Conservation (phyloP, 2,797 vertebrate species). For the Anguilla megastoma region DNA sequence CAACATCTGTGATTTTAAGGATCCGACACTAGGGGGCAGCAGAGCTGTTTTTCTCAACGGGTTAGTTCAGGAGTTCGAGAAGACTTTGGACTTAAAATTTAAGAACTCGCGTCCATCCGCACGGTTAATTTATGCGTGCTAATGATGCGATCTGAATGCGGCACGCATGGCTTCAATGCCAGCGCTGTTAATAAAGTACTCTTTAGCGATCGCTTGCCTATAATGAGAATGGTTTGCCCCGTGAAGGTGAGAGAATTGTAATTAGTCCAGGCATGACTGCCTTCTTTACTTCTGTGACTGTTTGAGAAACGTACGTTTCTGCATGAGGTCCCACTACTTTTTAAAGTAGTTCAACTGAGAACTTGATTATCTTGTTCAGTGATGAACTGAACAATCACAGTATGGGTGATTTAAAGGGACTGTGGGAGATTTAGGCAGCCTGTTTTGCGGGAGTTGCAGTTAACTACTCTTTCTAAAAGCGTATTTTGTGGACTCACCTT, state of each 20-base stretch:
- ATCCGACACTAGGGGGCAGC: slow-evolving; percentile 11
- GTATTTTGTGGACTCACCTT: background rate
- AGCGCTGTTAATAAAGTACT: background rate
- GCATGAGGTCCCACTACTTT: background rate
- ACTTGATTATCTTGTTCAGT: background rate
- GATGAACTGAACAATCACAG: background rate
- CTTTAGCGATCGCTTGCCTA: background rate
- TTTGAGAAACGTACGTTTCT: background rate
- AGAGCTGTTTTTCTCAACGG: background rate
- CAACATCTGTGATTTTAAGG: background rate
- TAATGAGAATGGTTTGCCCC: background rate
- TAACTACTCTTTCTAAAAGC: background rate
- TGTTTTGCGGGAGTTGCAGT: background rate
- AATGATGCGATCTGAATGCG: background rate
- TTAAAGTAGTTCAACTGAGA: background rate
- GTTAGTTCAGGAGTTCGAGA: background rate
- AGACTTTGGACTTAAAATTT: background rate
- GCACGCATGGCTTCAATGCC: background rate
- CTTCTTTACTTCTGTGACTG: background rate
- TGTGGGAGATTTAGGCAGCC: background rate
- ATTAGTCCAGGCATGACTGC: background rate
- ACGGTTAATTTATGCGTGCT: background rate
- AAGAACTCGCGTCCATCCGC: background rate
- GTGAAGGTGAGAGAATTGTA: background rate
- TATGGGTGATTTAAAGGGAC: background rate